Conservation (phyloP, 1,140 invertebrate genomes). For the Cyrtorhinus lividipennis region DNA sequence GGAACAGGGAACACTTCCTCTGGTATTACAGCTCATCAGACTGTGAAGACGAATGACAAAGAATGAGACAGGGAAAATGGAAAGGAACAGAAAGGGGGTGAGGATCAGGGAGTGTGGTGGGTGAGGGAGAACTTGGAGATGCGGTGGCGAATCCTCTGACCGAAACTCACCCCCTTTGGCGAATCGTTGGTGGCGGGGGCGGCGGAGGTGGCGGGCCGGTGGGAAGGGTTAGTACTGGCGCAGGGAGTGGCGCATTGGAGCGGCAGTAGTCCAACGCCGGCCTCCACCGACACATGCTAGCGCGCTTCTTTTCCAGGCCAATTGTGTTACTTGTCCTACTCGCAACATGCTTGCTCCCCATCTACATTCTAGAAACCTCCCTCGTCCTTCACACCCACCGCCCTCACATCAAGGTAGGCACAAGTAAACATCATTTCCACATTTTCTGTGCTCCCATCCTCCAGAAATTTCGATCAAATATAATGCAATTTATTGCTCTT, state of each 20-base stretch:
- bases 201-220: background rate
- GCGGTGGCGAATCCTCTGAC: background rate
- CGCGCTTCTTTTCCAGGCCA: background rate
- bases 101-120: too few species aligned
- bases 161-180: background rate
- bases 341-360: constrained; percentile 2
- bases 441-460: background rate
- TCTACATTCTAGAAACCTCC: background rate
- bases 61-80: too few species aligned
- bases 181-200: background rate
- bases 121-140: background rate
- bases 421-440: background rate
- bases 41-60: too few species aligned
- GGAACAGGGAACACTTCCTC: too few species aligned
- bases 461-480: background rate
- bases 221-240: constrained; percentile 2
- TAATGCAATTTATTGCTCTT: background rate
- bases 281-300: constrained; percentile 1
- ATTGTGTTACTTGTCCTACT: background rate
- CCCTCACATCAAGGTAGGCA: background rate
- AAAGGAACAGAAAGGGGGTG: too few species aligned
- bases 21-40: too few species aligned
- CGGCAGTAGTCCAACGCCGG: background rate
- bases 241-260: constrained; percentile 9
- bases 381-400: background rate